A percentile compares a stretch with the other conserved stretches of the same genome.
phyloP scores from a whole-genome alignment of 2,797 vertebrate genomes.

The Platyrinchus mystaceus region DNA sequence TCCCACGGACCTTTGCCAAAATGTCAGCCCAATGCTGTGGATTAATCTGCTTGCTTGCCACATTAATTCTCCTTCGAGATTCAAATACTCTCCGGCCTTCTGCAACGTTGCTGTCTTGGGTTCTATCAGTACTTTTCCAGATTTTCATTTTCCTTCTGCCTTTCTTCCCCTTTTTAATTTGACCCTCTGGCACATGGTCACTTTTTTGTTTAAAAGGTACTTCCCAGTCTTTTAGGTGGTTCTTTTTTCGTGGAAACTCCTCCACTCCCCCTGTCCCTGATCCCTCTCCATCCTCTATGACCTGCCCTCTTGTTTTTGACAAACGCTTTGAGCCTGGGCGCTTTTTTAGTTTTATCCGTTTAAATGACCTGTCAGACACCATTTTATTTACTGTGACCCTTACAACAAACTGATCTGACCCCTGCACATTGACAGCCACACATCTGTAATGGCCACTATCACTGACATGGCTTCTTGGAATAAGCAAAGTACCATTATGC shows the following conservation, averaged over 20 bases:
- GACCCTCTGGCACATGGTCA: neutral
- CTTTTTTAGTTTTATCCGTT: conserved; percentile 61
- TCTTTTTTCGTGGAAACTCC: neutral
- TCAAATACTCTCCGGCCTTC: conserved; percentile 78
- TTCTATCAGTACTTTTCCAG: conserved; percentile 57
- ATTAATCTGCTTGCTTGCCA: conserved; percentile 87
- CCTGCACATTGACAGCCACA: conserved; percentile 84
- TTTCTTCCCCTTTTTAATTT: conserved; percentile 59
- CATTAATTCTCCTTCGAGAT: conserved; percentile 78
- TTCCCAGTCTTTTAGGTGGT: conserved; percentile 36
- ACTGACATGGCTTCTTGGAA: conserved; percentile 73
- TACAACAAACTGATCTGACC: conserved; percentile 78
- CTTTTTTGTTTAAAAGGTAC: conserved; percentile 18
- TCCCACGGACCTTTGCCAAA: conserved; percentile 87
- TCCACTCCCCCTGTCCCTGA: conserved; percentile 74
- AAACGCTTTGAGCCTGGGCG: conserved; percentile 69
- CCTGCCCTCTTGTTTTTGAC: conserved; percentile 70
- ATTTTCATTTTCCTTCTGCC: conserved; percentile 66
- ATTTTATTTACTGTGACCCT: conserved; percentile 77
- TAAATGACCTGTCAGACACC: conserved; percentile 65
- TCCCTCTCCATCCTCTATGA: conserved; percentile 75
- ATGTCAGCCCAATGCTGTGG: conserved; percentile 92
- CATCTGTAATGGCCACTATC: conserved; percentile 90
- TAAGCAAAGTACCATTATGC: conserved; percentile 81
- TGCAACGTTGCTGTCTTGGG: conserved; percentile 48